Conservation (phyloP, 2,888 invertebrate genomes). For the Euzophera pinguis region DNA sequence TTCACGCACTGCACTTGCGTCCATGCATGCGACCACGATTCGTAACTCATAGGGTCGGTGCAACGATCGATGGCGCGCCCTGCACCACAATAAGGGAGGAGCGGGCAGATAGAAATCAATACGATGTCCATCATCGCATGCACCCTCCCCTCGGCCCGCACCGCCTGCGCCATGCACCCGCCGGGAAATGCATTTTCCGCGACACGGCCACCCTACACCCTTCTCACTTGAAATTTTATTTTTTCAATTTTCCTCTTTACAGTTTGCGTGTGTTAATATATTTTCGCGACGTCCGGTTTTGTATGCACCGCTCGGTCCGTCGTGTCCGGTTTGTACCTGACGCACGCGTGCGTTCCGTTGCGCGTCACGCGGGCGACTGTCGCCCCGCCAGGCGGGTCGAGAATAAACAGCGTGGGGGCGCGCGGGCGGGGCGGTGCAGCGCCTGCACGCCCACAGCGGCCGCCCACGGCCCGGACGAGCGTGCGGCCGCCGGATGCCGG, state of each 20-base stretch:
- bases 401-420: conserved; percentile 71
- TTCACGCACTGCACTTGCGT: conserved; percentile 37
- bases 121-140: conserved; percentile 81
- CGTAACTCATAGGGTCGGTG: conserved; percentile 60
- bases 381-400: conserved; percentile 66
- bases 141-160: conserved; percentile 82
- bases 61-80: conserved; percentile 75
- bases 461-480: conserved; percentile 51
- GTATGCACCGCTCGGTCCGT: conserved; percentile 69
- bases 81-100: conserved; percentile 76
- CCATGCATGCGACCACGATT: conserved; percentile 54
- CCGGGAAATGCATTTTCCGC: conserved; percentile 72
- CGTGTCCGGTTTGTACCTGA: conserved; percentile 49
- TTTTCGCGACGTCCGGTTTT: conserved; percentile 60
- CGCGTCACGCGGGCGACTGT: conserved; percentile 77
- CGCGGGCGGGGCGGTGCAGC: conserved; percentile 59
- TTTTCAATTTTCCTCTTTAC: conserved; percentile 26
- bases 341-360: conserved; percentile 61
- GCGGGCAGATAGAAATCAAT: conserved; percentile 80
- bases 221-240: conserved; percentile 33
- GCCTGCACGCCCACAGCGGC: conserved; percentile 75
- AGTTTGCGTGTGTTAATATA: conserved; percentile 35
- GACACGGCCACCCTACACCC: conserved; percentile 51
- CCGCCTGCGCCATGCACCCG: conserved; percentile 73
- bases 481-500: conserved; percentile 25